Percentiles rank a stretch among this genome's conserved stretches.
Conservation (phyloP, 2,888 invertebrate species). For the Agrilus mali region DNA sequence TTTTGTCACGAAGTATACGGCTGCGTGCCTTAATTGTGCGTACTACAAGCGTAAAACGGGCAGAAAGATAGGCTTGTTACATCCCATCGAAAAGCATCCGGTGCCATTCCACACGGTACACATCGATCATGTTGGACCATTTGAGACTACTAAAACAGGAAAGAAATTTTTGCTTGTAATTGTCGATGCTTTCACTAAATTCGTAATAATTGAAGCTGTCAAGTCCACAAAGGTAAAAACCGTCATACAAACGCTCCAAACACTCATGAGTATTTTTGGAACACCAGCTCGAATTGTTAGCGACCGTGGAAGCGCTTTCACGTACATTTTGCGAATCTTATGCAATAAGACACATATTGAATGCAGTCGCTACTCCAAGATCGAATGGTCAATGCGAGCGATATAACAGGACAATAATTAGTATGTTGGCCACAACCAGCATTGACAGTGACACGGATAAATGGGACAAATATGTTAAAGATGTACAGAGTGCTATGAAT, state of each 20-base stretch:
- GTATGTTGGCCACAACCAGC: conserved; percentile 11
- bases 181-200: too few species aligned
- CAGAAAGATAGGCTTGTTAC: conserved; percentile 21
- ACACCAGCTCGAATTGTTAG: conserved; percentile 14
- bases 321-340: conserved; percentile 13
- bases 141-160: conserved; percentile 21
- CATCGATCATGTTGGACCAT: conserved; percentile 30
- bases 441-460: conserved; percentile 8
- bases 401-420: conserved; percentile 14
- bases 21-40: conserved; percentile 25
- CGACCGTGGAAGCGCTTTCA: too few species aligned
- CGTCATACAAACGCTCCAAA: not conserved
- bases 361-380: conserved; percentile 14
- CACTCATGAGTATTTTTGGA: conserved; percentile 8
- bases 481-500: conserved; percentile 18
- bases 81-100: conserved; percentile 25
- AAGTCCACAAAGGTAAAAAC: too few species aligned
- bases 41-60: conserved; percentile 19
- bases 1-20: conserved; percentile 25
- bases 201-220: conserved; percentile 8
- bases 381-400: conserved; percentile 19
- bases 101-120: conserved; percentile 29
- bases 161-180: too few species aligned
- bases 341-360: conserved; percentile 15
- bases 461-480: conserved; percentile 18